Base-by-base conservation (phyloP, 1,140 invertebrate species). In the Pteromalus puparum region DNA sequence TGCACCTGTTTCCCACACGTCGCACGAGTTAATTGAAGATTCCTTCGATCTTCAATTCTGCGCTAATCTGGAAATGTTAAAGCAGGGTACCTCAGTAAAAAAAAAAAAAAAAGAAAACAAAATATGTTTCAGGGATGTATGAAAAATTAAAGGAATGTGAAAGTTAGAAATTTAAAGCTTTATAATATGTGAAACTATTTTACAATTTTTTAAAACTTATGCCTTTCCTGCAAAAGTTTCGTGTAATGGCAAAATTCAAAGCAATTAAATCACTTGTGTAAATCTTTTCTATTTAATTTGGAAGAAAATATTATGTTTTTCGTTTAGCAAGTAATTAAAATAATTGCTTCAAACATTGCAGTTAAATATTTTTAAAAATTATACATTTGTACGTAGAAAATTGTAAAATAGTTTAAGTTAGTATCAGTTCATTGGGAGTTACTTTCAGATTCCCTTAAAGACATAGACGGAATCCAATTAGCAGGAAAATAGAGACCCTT, bases 1-100 rank as follows among this genome's bases (percentile, higher is more conserved):
- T 48, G 34, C 42, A 84, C 38, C 28, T 48, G 65, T 67, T 78
- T 65, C 70, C 38, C 30, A 74, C 77, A 80, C 53, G 42, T 80
- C 72, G 78, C 83, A 85, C 72, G 77, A 85, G 83, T 85, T 85
- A 73, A 73, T 84, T 80, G 74, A 83, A 83, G 82, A 84, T 84
- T 79, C 76, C 68, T 81, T 84, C 70, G 77, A 80, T 84, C 72
- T 81, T 84, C 78, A 73, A 24, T 72, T 84, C 70, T 75, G 48
- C 42, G 18, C 77, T 80, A 74, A 75, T 80, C 77, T 84, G 83
- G 78, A 84, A 84, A 80, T 68, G 18, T 75, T 80, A 81, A 83
- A 84, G 67, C 77, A 84, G 68, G 77, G 46, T 75, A 84, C 48
- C 72, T 84, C 83, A 67, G 61, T 34, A 67, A 26, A 84, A 84